Percentiles rank a stretch among this genome's conserved stretches.
Conservation (phyloP, 1,140 invertebrate genomes). For the Littorina saxatilis region DNA sequence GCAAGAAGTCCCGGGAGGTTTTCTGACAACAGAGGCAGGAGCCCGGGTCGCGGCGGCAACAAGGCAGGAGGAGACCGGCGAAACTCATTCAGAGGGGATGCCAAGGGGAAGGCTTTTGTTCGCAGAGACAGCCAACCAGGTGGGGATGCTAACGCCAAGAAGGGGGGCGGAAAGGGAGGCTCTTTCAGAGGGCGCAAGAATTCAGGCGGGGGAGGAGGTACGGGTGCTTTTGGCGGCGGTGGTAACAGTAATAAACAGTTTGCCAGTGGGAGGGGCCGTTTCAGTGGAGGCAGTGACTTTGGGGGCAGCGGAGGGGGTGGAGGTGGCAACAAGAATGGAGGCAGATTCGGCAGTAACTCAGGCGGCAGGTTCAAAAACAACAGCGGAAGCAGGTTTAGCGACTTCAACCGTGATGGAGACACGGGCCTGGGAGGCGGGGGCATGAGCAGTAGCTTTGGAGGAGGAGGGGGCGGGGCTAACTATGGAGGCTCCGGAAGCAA, state of each 20-base stretch:
- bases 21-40: background rate
- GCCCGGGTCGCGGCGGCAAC: background rate
- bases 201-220: background rate
- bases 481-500: background rate
- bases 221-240: background rate
- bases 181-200: background rate
- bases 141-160: too few species aligned
- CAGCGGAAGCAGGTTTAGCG: background rate
- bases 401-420: too few species aligned
- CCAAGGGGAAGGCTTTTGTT: background rate
- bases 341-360: too few species aligned
- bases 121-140: background rate
- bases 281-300: background rate
- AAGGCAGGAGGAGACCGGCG: background rate
- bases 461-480: slow-evolving; percentile 18
- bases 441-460: slow-evolving; percentile 29
- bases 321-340: background rate
- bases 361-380: too few species aligned
- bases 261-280: background rate
- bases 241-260: background rate
- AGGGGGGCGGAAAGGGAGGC: background rate
- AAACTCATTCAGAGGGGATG: background rate
- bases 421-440: slow-evolving; percentile 16
- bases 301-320: background rate
- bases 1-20: background rate